Evolutionary conservation across 2,888 invertebrate species (phyloP).

Genomic region (Caenorhabditis angaria): DNA sequence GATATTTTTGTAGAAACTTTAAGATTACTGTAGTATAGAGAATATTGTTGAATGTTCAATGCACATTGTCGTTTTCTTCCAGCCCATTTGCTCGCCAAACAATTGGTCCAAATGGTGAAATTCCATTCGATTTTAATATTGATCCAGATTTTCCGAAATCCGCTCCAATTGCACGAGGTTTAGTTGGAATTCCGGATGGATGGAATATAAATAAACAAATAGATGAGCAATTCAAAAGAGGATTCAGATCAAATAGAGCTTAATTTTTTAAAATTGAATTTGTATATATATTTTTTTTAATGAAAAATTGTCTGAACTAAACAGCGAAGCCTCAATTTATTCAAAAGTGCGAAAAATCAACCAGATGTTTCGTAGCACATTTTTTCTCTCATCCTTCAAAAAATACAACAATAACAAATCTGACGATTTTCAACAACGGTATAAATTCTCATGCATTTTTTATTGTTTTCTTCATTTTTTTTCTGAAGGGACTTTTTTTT

Average conservation of each 20-base stretch:
- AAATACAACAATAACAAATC: no score
- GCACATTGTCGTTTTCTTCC: constrained; percentile 10
- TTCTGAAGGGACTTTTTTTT: no score
- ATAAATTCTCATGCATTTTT: constrained; percentile 8
- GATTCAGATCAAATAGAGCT: constrained; percentile 27
- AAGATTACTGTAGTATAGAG: not conserved
- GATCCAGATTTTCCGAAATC: constrained; percentile 32
- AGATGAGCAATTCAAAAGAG: constrained; percentile 38
- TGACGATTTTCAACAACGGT: constrained; percentile 11
- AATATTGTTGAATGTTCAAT: not conserved
- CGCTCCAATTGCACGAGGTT: constrained; percentile 44
- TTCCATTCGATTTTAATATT: constrained; percentile 31
- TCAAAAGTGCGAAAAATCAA: no score
- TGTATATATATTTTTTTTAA: no score
- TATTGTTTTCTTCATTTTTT: not conserved
- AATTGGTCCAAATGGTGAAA: constrained; percentile 11
- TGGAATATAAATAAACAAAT: constrained; percentile 42
- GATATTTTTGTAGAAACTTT: no score
- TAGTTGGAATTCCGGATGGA: constrained; percentile 47
- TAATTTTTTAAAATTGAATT: no score
- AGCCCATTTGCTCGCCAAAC: constrained; percentile 19
- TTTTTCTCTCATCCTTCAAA: no score
- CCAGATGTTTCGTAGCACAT: no score
- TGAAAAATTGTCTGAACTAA: no score
- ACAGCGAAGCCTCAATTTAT: no score